Evolutionary conservation across 2,797 vertebrate species (phyloP).

Genomic region (Mormyrus proboscirostris): DNA sequence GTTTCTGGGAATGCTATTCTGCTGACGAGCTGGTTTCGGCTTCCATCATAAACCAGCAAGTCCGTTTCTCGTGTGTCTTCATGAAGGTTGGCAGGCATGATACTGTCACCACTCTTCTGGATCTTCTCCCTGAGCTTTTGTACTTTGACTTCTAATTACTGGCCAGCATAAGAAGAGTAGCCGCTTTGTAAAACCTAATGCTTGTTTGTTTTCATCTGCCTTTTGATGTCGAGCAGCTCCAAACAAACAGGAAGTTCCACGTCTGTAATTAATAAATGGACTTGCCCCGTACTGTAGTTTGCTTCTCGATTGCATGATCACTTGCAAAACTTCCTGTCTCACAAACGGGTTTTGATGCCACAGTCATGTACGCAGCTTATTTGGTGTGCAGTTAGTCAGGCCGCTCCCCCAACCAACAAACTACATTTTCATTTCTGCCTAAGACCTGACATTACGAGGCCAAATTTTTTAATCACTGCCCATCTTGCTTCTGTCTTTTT

Average conservation of each 20-base stretch:
- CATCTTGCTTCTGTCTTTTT: not conserved
- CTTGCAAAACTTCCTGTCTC: not conserved
- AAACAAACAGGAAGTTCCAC: not conserved
- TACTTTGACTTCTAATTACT: not conserved
- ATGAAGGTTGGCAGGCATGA: not conserved
- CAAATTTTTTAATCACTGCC: not conserved
- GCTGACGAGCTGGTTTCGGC: not conserved
- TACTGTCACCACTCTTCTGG: not conserved
- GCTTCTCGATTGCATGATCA: not conserved
- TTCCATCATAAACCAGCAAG: not conserved
- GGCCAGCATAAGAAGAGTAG: not conserved
- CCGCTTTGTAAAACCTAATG: not conserved
- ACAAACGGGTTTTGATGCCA: not conserved
- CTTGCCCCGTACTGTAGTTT: not conserved
- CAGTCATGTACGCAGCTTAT: not conserved
- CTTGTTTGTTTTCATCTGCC: not conserved
- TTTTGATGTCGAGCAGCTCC: not conserved
- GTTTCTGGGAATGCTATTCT: slow-evolving; percentile 10
- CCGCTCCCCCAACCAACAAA: not conserved
- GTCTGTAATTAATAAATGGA: not conserved
- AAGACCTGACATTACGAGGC: not conserved
- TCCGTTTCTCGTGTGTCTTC: not conserved
- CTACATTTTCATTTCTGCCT: not conserved
- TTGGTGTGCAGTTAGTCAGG: not conserved
- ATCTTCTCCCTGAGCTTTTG: not conserved